Base-by-base conservation (phyloP, 2,888 invertebrate genomes). In the Apodemia hepburni region DNA sequence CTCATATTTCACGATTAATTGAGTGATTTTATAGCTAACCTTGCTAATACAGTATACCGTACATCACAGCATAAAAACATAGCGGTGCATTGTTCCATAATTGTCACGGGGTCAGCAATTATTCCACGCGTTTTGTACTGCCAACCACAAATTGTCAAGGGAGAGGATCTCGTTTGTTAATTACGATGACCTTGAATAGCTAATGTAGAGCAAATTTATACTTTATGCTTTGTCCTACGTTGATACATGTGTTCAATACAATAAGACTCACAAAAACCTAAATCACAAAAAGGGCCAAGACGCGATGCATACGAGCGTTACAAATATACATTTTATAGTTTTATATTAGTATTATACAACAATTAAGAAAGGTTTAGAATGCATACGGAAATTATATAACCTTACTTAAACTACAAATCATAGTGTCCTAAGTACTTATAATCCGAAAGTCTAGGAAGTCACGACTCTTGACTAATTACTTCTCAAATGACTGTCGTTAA, bases 91-190 rank as follows among this genome's bases (percentile, higher is more conserved):
- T 81, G 77, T 79, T 77, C 76, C 75, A 69, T 71, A 74, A 75
- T 75, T 70, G 73, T 70, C 72, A 69, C 75, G 74, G 76, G 80
- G 77, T 74, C 76, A 78, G 73, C 79, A 78, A 79, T 84, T 83
- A 77, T 71, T 72, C 67, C 68, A 74, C 63, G 64, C 71, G 61
- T 76, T 75, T 75, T 67, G 64, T 71, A 70, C 67, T 82, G 79
- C 82, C 84, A 76, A 84, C 83, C 62, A 65, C 69, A 71, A 77
- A 79, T 83, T 79, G 78, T 65, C 69, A 65, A 66, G 63, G 63
- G 73, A 73, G 73, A 67, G 71, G 66, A 72, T 68, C 70, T 69
- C 68, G 64, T 69, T 65, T 65, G 61, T 61, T 64, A 64, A 67
- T 65, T 68, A 42, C 62, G 58, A 33, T 35, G 62, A 62, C 62